Evolutionary conservation across 1,140 invertebrate species (phyloP), one percentile per base, ranked within the genome.

Genomic region (Nilaparvata lugens): DNA sequence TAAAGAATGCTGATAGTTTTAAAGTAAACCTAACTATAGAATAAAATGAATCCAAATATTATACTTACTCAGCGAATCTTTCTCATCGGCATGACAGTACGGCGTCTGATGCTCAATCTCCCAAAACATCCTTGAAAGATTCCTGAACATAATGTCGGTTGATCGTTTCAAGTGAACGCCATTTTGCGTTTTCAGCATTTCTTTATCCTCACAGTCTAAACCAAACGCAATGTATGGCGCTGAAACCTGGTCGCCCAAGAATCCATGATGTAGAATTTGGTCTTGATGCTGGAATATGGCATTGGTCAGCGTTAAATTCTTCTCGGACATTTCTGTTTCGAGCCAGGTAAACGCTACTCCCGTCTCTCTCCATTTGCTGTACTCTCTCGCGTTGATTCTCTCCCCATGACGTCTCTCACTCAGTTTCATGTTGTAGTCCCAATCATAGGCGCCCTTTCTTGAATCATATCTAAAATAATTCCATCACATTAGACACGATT

Each of bases 401-500:
- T 74, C 74, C 0, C 68, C 79, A 0, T 78, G 81, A 0, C 28
- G 51, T 0, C 80, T 71, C 21, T 79, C 74, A 65, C 83, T 82
- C 4, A 94, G 72, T 23, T 83, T 78, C 91, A 95, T 95, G 64
- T 88, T 83, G 67, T 88, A 86, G 73, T 95, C 92, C 93, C 92
- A 96, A 71, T 95, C 92, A 72, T 87, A 95, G 6, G 83, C 84
- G 43, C 91, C 91, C 9, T 81, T 72, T 65, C 84, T 83, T 51
- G 80, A 81, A 72, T 93, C 90, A 63, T 92, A 94, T 48, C 91
- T 78, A 16, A 3, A 55, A 55, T 21, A 13, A 31, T 31, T 54
- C n/a, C n/a, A n/a, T n/a, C n/a, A n/a, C n/a, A n/a, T n/a, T n/a
- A n/a, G n/a, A n/a, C n/a, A n/a, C n/a, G n/a, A n/a, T n/a, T n/a